phyloP scores from a whole-genome alignment of 37 sponge, comb jelly and placozoan genomes.

The Agelas oroides region DNA sequence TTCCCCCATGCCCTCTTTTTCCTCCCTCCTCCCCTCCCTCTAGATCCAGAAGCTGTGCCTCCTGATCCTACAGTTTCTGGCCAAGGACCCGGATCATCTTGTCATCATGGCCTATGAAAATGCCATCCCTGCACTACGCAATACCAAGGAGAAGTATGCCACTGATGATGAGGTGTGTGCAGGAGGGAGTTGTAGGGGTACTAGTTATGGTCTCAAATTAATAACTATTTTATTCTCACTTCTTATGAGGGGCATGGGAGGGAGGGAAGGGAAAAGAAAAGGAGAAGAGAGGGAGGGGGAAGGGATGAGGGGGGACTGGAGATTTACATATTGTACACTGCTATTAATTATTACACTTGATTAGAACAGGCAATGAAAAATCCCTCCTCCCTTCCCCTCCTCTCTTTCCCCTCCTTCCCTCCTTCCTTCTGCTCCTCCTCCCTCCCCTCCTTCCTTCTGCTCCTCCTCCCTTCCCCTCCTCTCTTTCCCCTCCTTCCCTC shows the following conservation, averaged over 20 bases:
- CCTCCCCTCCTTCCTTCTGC: background rate
- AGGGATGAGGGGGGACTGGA: background rate
- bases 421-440: background rate
- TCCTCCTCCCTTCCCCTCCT: background rate
- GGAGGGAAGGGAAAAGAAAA: too few species aligned
- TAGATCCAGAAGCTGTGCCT: conserved; percentile 24
- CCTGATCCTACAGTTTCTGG: conserved; percentile 3
- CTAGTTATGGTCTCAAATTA: background rate
- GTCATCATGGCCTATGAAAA: conserved; percentile 48
- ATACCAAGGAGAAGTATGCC: conserved; percentile 8
- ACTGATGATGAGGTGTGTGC: conserved; percentile 28
- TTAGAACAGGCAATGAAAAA: too few species aligned
- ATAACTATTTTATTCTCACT: background rate
- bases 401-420: background rate
- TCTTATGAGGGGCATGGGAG: too few species aligned
- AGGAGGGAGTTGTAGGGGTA: too few species aligned
- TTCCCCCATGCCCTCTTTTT: too few species aligned
- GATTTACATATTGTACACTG: too few species aligned
- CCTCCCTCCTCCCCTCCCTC: background rate
- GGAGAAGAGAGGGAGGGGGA: too few species aligned
- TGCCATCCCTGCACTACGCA: conserved; percentile 3
- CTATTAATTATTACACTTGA: too few species aligned
- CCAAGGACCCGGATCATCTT: conserved; percentile 46
- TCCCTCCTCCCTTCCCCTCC: too few species aligned
- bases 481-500: too few species aligned